phyloP scores from a whole-genome alignment of 2,888 invertebrate genomes.

The Rhogogaster chlorosoma region DNA sequence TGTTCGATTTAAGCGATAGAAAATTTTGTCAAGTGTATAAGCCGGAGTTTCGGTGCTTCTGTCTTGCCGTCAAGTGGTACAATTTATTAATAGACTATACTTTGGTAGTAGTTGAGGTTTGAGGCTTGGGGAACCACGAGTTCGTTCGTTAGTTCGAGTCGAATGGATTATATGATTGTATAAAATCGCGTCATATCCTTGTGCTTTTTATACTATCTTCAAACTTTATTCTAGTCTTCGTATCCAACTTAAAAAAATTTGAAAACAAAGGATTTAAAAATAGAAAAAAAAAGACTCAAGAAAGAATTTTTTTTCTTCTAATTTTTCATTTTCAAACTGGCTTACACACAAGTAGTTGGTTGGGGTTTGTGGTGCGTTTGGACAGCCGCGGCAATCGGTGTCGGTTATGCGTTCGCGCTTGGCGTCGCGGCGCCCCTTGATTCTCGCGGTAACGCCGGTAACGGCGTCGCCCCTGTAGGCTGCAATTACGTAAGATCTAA shows the following conservation, averaged over 20 bases:
- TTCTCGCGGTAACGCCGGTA: not conserved
- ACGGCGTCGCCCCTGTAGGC: conserved; percentile 45
- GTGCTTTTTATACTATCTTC: not conserved
- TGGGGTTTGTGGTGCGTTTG: conserved; percentile 72
- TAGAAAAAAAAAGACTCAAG: not conserved
- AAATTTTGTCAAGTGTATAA: conserved; percentile 22
- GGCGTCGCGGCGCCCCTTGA: conserved; percentile 69
- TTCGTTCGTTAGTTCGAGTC: conserved; percentile 40
- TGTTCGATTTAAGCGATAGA: not conserved
- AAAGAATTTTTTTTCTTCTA: not conserved
- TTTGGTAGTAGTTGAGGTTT: conserved; percentile 32
- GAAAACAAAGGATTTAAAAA: not conserved
- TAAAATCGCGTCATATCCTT: not conserved
- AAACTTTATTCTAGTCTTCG: not conserved
- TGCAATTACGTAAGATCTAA: conserved; percentile 57
- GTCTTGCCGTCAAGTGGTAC: conserved; percentile 42
- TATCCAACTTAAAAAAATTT: not conserved
- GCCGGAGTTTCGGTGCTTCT: not conserved
- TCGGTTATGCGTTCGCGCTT: conserved; percentile 70
- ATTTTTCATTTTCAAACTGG: conserved; percentile 66
- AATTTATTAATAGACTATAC: conserved; percentile 48
- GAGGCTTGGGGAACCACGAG: conserved; percentile 29
- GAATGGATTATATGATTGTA: conserved; percentile 29
- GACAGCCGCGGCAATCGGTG: conserved; percentile 66
- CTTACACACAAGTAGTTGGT: conserved; percentile 68